Percentiles rank a stretch among this genome's conserved stretches.
Conservation (phyloP, 2,113 vertebrate genomes). For the Colius striatus region DNA sequence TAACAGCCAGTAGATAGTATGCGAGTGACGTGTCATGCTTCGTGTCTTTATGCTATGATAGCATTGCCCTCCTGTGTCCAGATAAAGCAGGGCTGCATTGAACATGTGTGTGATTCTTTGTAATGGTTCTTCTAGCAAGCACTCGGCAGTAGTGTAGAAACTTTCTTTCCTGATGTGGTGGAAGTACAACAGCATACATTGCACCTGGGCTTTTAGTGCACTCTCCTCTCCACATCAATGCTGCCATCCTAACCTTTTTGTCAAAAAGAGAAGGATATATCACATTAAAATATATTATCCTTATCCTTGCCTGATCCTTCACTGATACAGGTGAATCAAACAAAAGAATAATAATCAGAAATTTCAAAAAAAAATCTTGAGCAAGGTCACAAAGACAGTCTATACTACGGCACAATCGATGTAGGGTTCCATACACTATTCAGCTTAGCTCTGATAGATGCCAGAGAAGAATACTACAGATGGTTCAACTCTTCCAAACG, state of each 20-base stretch:
- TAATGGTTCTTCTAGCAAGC: not conserved
- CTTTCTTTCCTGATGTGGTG: constrained; percentile 27
- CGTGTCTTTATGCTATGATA: not conserved
- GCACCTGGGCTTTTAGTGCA: constrained; percentile 39
- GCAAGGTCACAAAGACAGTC: constrained; percentile 65
- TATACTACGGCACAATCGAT: constrained; percentile 50
- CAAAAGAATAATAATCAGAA: constrained; percentile 64
- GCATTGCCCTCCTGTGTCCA: constrained; percentile 11
- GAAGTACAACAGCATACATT: constrained; percentile 18
- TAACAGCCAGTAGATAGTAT: not conserved
- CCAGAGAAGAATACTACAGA: not conserved
- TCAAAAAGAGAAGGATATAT: constrained; percentile 6
- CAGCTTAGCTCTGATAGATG: not conserved
- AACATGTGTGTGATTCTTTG: not conserved
- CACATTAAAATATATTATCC: constrained; percentile 68
- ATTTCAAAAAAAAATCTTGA: constrained; percentile 34
- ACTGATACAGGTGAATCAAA: constrained; percentile 71
- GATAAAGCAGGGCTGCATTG: not conserved
- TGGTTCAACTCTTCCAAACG: not conserved
- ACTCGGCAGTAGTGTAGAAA: constrained; percentile 27
- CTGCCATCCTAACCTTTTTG: not conserved
- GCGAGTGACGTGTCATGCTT: not conserved
- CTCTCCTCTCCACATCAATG: constrained; percentile 12
- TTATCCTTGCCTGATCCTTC: constrained; percentile 71
- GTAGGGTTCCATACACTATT: constrained; percentile 43